These are phyloP conservation scores for Leptocoma aspasia DNA, from an alignment of 2,113 vertebrate genomes.

Conservation along the genomic window DNA sequence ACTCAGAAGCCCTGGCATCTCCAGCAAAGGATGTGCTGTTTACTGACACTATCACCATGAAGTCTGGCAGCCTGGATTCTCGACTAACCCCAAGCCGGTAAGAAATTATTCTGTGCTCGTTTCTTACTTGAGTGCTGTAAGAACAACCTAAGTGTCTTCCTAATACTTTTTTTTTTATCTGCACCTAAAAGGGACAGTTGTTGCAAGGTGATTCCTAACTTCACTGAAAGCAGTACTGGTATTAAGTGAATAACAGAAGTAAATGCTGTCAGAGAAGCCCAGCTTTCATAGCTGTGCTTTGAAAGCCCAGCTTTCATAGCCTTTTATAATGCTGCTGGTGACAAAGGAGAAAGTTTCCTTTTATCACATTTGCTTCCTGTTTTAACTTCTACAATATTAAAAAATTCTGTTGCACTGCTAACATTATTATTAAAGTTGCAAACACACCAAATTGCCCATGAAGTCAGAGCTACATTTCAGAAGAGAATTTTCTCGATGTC, in stretches of 20 bases:
- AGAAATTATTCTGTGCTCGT: background rate
- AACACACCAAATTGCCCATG: rapidly evolving
- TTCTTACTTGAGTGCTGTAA: background rate
- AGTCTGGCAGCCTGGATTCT: slow-evolving; percentile 95
- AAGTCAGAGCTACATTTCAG: background rate
- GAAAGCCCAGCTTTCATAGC: background rate
- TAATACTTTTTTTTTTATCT: background rate
- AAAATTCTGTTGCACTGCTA: background rate
- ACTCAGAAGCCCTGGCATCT: slow-evolving; percentile 93
- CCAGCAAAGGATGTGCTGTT: slow-evolving; percentile 98
- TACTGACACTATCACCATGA: slow-evolving; percentile 98
- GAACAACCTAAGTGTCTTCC: background rate
- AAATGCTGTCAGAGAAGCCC: background rate
- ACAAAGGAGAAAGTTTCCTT: background rate
- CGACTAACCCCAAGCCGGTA: slow-evolving; percentile 95
- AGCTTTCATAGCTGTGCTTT: background rate
- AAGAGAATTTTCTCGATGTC: background rate
- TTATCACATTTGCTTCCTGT: background rate
- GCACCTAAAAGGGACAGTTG: background rate
- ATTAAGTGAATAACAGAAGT: background rate
- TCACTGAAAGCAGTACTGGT: background rate
- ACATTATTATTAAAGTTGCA: background rate
- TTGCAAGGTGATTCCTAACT: background rate
- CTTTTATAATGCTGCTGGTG: background rate
- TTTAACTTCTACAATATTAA: background rate